Evolutionary conservation across 2,888 invertebrate genomes (phyloP), one percentile per base, ranked within the genome.

Genomic region (Drosophila nigritarsus): DNA sequence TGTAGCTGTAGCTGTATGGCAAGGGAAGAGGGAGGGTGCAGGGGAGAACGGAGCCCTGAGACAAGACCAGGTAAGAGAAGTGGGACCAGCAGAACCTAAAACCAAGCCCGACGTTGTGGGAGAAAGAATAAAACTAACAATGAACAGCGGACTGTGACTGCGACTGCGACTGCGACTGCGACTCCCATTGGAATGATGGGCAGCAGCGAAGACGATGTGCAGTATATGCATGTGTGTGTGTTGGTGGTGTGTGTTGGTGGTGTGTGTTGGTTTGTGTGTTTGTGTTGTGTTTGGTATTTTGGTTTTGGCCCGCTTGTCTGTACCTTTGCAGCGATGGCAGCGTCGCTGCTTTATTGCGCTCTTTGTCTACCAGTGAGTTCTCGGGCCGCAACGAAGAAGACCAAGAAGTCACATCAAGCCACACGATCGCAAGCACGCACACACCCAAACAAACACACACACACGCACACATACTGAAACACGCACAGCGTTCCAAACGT

Each of bases 91-190:
- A 87, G 73, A 73, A 78, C 75, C 65, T 60, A 69, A 70, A 75
- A 80, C 82, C 80, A 85, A 87, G 74, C 73, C 73, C 68, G 72
- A 70, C 75, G 86, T 84, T 87, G 85, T 87, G 85, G 90, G 85
- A 86, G 85, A 86, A 82, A 87, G 90, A 86, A 89, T 72, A 85
- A 89, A 89, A 89, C 86, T 88, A 87, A 86, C 85, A 86, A 86
- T 87, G 83, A 87, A 85, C 77, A 45, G 56, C 36, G 36, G 50
- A 65, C 81, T 75, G 75, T 69, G 83, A 75, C 66, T n/a, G n/a
- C n/a, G n/a, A n/a, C n/a, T n/a, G n/a, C n/a, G 50, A 65, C 81
- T 88, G 30, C n/a, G 59, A 64, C 81, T 78, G 75, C 69, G 84
- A 79, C 68, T 89, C 87, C 87, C 84, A 85, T 87, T 85, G 85